Conservation (phyloP, 2,113 vertebrate species). For the Bagarius yarrelli region DNA sequence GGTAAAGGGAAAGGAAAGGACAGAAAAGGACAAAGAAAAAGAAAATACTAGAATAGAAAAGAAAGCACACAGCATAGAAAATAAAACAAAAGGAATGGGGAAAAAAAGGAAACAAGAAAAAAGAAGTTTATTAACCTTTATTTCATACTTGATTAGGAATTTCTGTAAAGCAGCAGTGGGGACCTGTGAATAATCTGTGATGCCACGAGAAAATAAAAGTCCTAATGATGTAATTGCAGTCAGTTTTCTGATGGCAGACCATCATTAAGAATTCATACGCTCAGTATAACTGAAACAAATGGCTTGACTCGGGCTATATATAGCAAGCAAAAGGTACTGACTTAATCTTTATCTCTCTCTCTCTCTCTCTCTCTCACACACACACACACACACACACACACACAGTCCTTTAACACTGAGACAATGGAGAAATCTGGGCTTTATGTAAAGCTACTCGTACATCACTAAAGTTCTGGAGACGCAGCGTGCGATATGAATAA, state of each 20-base stretch:
- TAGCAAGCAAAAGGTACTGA: slow-evolving; percentile 6
- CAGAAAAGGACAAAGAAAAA: too few species aligned
- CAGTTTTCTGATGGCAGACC: slow-evolving; percentile 41
- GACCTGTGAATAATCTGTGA: neutral
- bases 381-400: slow-evolving; percentile 1
- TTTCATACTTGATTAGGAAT: too few species aligned
- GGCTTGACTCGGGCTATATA: slow-evolving; percentile 43
- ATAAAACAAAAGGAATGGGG: neutral
- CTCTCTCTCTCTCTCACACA: too few species aligned
- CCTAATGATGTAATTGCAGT: slow-evolving; percentile 52
- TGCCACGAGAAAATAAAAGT: slow-evolving; percentile 31
- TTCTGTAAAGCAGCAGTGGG: slow-evolving; percentile 8
- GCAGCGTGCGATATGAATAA: neutral
- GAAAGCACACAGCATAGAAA: too few species aligned
- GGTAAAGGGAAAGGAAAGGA: too few species aligned
- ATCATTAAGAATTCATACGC: slow-evolving; percentile 52
- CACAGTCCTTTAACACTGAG: neutral
- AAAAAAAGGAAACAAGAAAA: neutral
- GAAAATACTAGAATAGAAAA: too few species aligned
- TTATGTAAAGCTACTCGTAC: neutral
- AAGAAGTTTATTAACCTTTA: too few species aligned
- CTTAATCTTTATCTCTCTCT: neutral
- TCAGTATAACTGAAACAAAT: slow-evolving; percentile 50
- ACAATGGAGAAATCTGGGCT: neutral
- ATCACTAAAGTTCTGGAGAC: neutral